A percentile compares a stretch with the other conserved stretches of the same genome.
Evolutionary conservation across 1,140 invertebrate genomes (phyloP).

Genomic region (Anoplolepis gracilipes): DNA sequence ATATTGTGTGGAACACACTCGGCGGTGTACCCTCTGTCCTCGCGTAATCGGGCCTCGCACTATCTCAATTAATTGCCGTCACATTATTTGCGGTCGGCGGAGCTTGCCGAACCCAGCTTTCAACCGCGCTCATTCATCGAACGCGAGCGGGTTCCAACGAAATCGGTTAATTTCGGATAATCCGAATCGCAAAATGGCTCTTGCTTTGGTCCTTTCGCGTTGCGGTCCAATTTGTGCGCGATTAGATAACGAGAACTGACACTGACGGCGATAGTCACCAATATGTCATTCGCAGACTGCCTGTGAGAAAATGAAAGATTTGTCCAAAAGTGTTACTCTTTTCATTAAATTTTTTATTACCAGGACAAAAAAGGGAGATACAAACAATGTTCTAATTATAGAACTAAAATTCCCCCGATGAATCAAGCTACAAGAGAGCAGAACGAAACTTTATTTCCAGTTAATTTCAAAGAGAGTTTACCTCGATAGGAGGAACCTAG

Average conservation of each 20-base stretch:
- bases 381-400: slow-evolving; percentile 29
- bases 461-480: slow-evolving; percentile 48
- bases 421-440: slow-evolving; percentile 28
- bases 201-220: slow-evolving; percentile 67
- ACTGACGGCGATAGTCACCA: slow-evolving; percentile 17
- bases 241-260: slow-evolving; percentile 53
- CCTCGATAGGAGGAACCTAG: slow-evolving; percentile 32
- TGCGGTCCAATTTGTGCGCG: slow-evolving; percentile 64
- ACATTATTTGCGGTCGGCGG: slow-evolving; percentile 73
- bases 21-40: slow-evolving; percentile 19
- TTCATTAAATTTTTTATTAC: no score
- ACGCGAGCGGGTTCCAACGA: slow-evolving; percentile 12
- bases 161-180: slow-evolving; percentile 66
- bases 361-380: background rate
- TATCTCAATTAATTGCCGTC: slow-evolving; percentile 76
- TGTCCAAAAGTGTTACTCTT: no score
- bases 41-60: slow-evolving; percentile 45
- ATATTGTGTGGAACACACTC: slow-evolving; percentile 21
- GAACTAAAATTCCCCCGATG: slow-evolving; percentile 6
- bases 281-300: background rate
- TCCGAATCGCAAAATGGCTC: slow-evolving; percentile 65
- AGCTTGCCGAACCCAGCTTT: background rate
- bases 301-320: background rate
- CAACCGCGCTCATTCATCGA: slow-evolving; percentile 43
- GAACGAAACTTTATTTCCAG: slow-evolving; percentile 44